These are phyloP conservation scores for Cossypha heuglini DNA, from an alignment of 2,797 vertebrate species.

Conservation along the genomic window DNA sequence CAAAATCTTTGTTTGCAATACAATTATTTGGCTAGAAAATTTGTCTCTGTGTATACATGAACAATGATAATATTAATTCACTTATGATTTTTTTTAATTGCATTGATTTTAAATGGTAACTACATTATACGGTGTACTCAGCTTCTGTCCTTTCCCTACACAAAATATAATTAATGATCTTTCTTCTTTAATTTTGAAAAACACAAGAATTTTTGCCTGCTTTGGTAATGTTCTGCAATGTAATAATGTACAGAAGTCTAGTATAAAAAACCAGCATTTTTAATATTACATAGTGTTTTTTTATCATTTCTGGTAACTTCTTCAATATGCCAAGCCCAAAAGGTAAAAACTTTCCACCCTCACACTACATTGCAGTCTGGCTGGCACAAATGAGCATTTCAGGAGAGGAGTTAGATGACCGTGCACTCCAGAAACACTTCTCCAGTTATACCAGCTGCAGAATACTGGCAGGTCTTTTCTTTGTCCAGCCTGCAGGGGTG, in stretches of 20 bases:
- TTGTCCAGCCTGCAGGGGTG: background rate
- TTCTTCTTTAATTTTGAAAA: background rate
- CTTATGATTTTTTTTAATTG: background rate
- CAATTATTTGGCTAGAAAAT: background rate
- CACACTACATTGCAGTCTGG: background rate
- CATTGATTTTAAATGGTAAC: constrained; percentile 5
- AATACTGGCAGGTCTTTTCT: background rate
- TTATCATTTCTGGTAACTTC: background rate
- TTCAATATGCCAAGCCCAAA: background rate
- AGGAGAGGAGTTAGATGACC: background rate
- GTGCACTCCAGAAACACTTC: background rate
- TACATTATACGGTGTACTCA: background rate
- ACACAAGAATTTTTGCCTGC: background rate
- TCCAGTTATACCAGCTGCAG: background rate
- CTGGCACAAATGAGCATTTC: background rate
- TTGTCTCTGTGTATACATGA: background rate
- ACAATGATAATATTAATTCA: background rate
- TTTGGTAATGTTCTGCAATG: background rate
- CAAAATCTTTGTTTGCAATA: background rate
- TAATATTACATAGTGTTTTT: background rate
- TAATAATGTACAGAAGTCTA: background rate
- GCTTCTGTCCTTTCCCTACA: background rate
- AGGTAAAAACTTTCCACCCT: background rate
- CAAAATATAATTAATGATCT: background rate
- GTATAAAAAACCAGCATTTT: background rate